phyloP scores from a whole-genome alignment of 2,113 vertebrate genomes.

The Rhinolophus sinicus region DNA sequence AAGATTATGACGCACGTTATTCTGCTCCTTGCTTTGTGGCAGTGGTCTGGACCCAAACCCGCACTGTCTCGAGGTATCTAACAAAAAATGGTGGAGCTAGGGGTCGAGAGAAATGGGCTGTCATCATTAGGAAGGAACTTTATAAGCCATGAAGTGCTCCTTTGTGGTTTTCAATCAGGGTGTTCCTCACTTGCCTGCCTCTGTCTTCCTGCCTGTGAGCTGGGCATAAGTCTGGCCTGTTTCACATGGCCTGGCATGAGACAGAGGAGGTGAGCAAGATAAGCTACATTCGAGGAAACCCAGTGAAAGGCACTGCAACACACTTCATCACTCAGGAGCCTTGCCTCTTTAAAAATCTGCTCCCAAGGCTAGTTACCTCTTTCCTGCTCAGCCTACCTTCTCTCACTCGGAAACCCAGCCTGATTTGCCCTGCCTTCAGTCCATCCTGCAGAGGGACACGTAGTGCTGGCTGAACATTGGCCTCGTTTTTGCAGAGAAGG shows the following conservation, averaged over 20 bases:
- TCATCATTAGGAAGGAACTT: background rate
- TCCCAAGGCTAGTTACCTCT: background rate
- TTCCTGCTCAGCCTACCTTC: background rate
- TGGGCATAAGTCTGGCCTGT: background rate
- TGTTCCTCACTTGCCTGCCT: background rate
- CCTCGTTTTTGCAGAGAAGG: conserved; percentile 31
- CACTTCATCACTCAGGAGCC: accelerated
- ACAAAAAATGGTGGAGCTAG: background rate
- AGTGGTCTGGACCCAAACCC: background rate
- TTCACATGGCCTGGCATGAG: background rate
- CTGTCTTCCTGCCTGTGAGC: background rate
- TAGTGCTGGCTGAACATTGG: background rate
- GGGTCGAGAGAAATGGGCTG: background rate
- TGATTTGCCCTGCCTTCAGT: background rate
- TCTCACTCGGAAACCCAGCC: background rate
- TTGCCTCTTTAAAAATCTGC: conserved; percentile 28
- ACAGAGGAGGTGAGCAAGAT: background rate
- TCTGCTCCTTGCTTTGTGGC: background rate
- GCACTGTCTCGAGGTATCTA: background rate
- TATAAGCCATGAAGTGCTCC: accelerated
- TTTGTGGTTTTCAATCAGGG: background rate
- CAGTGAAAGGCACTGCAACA: accelerated
- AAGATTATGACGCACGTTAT: background rate
- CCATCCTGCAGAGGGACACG: background rate
- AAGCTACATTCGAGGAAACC: background rate